Evolutionary conservation across 2,888 invertebrate species (phyloP).

Genomic region (Galerucella calmariensis): DNA sequence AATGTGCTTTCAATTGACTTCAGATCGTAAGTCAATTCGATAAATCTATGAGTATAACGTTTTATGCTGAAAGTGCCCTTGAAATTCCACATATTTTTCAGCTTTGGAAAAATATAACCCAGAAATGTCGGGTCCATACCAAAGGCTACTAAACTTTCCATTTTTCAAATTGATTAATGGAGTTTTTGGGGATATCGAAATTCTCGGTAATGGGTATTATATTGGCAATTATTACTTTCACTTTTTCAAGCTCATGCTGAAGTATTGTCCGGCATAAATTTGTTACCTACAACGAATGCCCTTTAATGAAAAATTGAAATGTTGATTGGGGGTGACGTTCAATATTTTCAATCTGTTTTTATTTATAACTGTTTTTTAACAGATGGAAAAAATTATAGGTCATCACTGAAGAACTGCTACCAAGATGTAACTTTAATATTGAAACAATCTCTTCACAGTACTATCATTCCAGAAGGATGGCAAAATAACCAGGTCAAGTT

Average conservation of each 20-base stretch:
- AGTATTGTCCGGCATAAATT: slow-evolving; percentile 15
- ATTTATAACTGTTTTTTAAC: no score
- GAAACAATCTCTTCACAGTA: no score
- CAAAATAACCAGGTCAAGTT: no score
- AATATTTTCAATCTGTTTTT: background rate
- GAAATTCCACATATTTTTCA: background rate
- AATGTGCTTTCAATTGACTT: background rate
- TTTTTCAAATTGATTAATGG: slow-evolving; percentile 28
- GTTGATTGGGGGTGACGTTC: background rate
- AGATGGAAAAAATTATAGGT: no score
- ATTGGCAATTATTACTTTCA: slow-evolving; percentile 25
- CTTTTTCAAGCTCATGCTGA: slow-evolving; percentile 15
- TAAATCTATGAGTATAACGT: background rate
- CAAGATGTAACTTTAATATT: no score
- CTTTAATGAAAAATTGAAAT: background rate
- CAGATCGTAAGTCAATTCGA: background rate
- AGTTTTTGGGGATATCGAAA: slow-evolving; percentile 13
- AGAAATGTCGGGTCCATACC: slow-evolving; percentile 11
- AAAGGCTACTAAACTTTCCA: background rate
- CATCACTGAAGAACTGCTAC: no score
- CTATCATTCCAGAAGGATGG: no score
- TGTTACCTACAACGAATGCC: background rate
- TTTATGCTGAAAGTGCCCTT: background rate
- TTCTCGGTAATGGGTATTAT: slow-evolving; percentile 25
- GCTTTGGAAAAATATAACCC: slow-evolving; percentile 9